Base-by-base conservation (phyloP, 2,888 invertebrate species). In the Acheta domesticus region DNA sequence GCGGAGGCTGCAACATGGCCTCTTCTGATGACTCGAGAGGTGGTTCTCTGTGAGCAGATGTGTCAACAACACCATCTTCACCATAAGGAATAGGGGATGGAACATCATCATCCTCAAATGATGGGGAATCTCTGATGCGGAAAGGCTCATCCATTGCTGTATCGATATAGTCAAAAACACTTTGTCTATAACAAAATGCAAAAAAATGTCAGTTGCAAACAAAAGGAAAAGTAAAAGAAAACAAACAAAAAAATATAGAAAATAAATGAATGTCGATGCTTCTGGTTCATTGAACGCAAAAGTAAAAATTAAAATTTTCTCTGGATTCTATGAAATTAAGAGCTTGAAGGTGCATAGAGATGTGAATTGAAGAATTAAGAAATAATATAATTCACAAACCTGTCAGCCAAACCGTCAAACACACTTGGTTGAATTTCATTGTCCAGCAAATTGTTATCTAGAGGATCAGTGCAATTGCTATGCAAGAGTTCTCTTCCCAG, bases 391-490 rank as follows among this genome's bases (percentile, higher is more conserved):
- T 62, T n/a, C 62, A 62, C 62, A 16, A 48, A 76, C 76, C 76
- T 76, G n/a, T 50, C 77, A 11, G 76, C 78, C 14, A 62, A 48
- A 78, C 48, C 74, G 20, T 36, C 62, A 21, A 48, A 48, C 48
- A 74, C 77, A 78, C 84, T 84, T 19, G 84, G 83, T 50, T 84
- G 84, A 77, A 86, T 85, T 82, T 86, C 86, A 82, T 86, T 86
- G 79, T 85, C 85, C 1, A 85, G 83, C 81, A 85, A 84, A 78
- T 84, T 84, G 49, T 82, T 79, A 77, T 82, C 82, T 80, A 85
- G 84, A 19, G n/a, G n/a, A 76, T 82, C 84, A 80, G 92, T 92
- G 84, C 93, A 93, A 84, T 93, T 93, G 83, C 93, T 92, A 48
- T 89, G 87, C 77, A 91, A 85, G 80, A 93, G 88, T 19, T 90